Percentiles rank a stretch among this genome's conserved stretches.
Conservation (phyloP, 2,113 vertebrate genomes). For the Oreochromis niloticus region DNA sequence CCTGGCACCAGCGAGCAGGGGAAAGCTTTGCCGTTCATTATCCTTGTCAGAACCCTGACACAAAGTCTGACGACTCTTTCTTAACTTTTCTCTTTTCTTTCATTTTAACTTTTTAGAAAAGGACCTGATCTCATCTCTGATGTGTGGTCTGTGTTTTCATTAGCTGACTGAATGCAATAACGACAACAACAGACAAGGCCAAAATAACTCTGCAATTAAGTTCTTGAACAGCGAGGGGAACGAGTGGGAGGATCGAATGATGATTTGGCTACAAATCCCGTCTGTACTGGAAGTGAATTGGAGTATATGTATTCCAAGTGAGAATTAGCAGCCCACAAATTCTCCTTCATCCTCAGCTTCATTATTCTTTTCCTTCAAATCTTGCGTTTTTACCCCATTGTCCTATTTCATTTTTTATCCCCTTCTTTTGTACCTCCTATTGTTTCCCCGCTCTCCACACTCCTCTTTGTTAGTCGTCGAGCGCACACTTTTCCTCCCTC, state of each 20-base stretch:
- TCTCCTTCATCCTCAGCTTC: neutral
- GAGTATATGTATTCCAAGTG: neutral
- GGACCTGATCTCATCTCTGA: neutral
- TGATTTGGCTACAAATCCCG: conserved; percentile 23
- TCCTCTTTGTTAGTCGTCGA: neutral
- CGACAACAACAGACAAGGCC: conserved; percentile 35
- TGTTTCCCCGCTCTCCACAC: neutral
- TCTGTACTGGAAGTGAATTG: conserved; percentile 19
- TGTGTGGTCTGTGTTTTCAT: conserved; percentile 31
- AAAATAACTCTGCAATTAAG: conserved; percentile 51
- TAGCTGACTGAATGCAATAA: conserved; percentile 25
- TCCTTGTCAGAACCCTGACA: neutral
- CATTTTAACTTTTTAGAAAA: neutral
- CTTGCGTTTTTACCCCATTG: neutral
- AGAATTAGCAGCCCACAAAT: neutral
- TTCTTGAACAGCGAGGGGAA: conserved; percentile 16
- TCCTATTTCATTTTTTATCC: neutral
- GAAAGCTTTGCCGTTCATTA: neutral
- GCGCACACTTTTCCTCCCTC: neutral
- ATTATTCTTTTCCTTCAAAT: neutral
- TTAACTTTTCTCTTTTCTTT: neutral
- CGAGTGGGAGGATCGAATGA: neutral
- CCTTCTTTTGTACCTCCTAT: neutral
- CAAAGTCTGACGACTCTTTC: neutral
- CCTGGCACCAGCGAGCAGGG: neutral